These are phyloP conservation scores for Callorhinus ursinus DNA, from an alignment of 2,113 vertebrate genomes.

Conservation along the genomic window DNA sequence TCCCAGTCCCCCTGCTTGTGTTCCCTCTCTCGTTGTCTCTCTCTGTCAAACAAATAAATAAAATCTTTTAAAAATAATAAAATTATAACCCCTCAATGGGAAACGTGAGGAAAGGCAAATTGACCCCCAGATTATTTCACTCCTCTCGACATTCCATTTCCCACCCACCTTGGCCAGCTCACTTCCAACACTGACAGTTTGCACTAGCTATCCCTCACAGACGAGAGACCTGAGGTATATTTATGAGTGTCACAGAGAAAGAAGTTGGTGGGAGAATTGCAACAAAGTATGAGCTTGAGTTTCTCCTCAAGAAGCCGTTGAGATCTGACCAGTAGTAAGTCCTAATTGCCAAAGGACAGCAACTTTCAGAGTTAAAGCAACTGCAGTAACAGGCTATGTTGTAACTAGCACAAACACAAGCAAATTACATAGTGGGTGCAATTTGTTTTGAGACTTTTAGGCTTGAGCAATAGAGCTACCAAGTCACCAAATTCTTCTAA, in stretches of 20 bases:
- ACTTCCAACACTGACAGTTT: neutral
- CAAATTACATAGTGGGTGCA: neutral
- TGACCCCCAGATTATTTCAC: neutral
- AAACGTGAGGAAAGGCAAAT: neutral
- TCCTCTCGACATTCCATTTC: neutral
- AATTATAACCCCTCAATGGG: neutral
- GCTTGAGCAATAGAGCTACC: neutral
- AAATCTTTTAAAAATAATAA: no score
- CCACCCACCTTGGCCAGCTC: neutral
- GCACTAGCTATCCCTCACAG: neutral
- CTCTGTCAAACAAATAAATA: no score
- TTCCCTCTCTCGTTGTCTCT: no score
- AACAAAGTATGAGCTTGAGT: neutral
- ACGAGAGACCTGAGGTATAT: neutral
- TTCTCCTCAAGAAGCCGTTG: neutral
- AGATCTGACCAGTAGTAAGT: neutral
- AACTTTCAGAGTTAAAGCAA: neutral
- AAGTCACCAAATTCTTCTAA: neutral
- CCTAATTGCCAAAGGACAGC: neutral
- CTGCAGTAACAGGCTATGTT: neutral
- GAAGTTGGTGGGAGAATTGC: neutral
- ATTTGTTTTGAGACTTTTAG: neutral
- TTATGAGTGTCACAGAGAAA: neutral
- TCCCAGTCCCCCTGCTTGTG: no score
- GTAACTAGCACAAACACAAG: neutral